Percentiles rank a stretch among this genome's conserved stretches.
These are phyloP conservation scores for Tenthredo scrophulariae DNA, from an alignment of 2,888 invertebrate species.

Conservation along the genomic window DNA sequence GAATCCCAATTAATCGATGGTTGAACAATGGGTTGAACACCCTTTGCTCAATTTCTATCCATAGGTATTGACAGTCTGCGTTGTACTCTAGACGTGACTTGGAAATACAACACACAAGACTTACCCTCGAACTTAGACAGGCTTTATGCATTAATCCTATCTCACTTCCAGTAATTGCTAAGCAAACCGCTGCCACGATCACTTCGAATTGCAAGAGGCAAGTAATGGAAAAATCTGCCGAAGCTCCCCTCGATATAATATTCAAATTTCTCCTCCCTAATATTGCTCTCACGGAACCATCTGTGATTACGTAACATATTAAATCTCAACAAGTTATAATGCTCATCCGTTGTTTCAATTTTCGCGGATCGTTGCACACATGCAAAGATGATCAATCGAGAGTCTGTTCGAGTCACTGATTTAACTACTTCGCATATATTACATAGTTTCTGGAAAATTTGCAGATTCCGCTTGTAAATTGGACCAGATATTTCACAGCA, in stretches of 20 bases:
- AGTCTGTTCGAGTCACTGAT: background rate
- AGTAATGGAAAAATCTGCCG: background rate
- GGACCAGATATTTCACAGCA: background rate
- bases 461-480: background rate
- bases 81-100: background rate
- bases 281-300: background rate
- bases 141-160: background rate
- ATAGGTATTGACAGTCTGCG: background rate
- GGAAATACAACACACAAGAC: background rate
- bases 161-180: conserved; percentile 4
- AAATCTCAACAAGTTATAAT: background rate
- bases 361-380: background rate
- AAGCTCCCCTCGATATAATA: background rate
- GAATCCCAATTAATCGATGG: background rate
- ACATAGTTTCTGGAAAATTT: background rate
- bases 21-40: background rate
- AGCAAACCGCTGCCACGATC: background rate
- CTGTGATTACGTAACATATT: background rate
- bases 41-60: background rate
- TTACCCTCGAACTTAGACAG: conserved; percentile 4
- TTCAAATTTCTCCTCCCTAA: background rate
- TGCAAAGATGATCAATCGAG: background rate
- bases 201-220: background rate
- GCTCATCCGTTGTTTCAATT: background rate
- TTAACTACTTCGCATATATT: background rate